Evolutionary conservation across 1,140 invertebrate genomes (phyloP), one percentile per base, ranked within the genome.

Genomic region (Gonioctena quinquepunctata): DNA sequence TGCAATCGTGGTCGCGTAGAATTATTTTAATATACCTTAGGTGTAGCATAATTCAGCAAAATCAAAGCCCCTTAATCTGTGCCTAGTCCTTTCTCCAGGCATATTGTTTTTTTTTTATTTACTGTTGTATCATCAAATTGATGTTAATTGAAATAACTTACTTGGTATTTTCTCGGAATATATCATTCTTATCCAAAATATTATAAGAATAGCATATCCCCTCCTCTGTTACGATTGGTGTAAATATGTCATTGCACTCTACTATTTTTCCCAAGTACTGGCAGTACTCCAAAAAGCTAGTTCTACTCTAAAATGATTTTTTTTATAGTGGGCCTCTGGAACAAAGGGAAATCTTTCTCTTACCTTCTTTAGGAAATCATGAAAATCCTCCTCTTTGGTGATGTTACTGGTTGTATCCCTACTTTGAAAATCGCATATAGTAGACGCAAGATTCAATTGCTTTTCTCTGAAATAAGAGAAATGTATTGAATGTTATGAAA

Each of bases 171-270:
- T 82, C 74, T 68, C 83, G 80, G 71, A 89, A 90, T 2, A 90
- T 77, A 71, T 90, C 86, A 0, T 81, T 77, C 19, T 84, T 80
- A 28, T 85, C 83, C 33, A 90, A 74, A 25, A 87, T 89, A 72
- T 91, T 91, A 71, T 90, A 91, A 0, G 89, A 89, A 73, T 87
- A 90, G 73, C 90, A 91, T 18, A 88, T 80, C 0, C 90, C 90
- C 79, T 90, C 89, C 72, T 90, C 89, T 0, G 90, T 91, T 25
- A 90, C 75, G 7, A 90, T 86, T 2, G 87, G 85, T 2, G 82
- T 84, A 72, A 91, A 90, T 3, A 88, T 78, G 49, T 86, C 79
- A 1, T 83, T 76, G 72, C 88, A 89, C 22, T 54, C 49, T 48
- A 76, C 74, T 28, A 60, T 65, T 8, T 63, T 3, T 4, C 73